Evolutionary conservation across 2,888 invertebrate species (phyloP).

Genomic region (Papilio protenor): DNA sequence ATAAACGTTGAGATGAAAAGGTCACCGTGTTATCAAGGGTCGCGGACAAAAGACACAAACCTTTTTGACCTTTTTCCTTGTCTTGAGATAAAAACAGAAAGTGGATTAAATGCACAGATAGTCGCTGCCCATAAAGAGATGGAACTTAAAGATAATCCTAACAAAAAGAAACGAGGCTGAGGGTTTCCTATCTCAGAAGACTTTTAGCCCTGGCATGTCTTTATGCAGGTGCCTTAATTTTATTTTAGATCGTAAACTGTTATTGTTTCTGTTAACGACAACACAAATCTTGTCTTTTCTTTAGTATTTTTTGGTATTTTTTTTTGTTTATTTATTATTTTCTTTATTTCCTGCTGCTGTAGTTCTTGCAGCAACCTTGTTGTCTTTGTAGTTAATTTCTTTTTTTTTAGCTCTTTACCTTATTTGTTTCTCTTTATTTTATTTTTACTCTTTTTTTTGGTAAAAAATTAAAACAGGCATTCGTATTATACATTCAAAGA

Average conservation of each 20-base stretch:
- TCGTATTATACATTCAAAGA: background rate
- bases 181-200: slow-evolving; percentile 56
- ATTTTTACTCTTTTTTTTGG: too few species aligned
- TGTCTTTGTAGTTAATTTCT: too few species aligned
- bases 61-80: slow-evolving; percentile 68
- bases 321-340: too few species aligned
- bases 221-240: slow-evolving; percentile 61
- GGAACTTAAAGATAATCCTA: slow-evolving; percentile 63
- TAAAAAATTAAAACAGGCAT: background rate
- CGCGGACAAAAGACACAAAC: slow-evolving; percentile 70
- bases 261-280: slow-evolving; percentile 45
- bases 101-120: slow-evolving; percentile 81
- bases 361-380: too few species aligned
- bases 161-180: slow-evolving; percentile 56
- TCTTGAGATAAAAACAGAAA: slow-evolving; percentile 76
- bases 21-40: slow-evolving; percentile 68
- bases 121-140: slow-evolving; percentile 72
- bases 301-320: background rate
- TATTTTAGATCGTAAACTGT: slow-evolving; percentile 49
- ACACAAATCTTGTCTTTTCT: slow-evolving; percentile 13
- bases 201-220: slow-evolving; percentile 54
- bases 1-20: slow-evolving; percentile 69
- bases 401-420: too few species aligned
- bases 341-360: too few species aligned
- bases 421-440: too few species aligned